phyloP scores from a whole-genome alignment of 2,113 vertebrate genomes.

The Strix aluco region DNA sequence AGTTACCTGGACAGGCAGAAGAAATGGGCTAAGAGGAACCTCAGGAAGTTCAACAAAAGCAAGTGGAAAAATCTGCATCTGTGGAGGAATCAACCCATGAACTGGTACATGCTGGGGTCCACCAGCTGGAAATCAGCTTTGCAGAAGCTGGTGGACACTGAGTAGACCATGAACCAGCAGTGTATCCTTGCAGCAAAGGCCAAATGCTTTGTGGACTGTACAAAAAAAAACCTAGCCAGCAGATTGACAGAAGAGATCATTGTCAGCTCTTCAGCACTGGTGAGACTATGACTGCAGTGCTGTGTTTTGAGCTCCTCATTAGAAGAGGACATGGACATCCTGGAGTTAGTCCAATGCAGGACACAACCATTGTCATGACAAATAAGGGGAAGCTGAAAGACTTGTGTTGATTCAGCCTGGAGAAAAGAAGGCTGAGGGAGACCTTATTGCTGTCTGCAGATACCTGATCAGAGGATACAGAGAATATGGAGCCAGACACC shows the following conservation, averaged over 20 bases:
- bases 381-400: neutral
- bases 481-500: neutral
- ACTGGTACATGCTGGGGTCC: rapidly evolving
- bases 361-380: too few species aligned
- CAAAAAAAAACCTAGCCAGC: neutral
- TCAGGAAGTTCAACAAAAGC: neutral
- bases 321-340: neutral
- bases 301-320: neutral
- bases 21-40: neutral
- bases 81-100: neutral
- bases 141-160: neutral
- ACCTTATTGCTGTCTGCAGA: neutral
- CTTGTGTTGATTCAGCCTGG: neutral
- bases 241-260: neutral
- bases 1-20: neutral
- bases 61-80: neutral
- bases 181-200: neutral
- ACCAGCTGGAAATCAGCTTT: neutral
- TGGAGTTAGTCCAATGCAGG: neutral
- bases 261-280: rapidly evolving
- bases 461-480: neutral
- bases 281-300: rapidly evolving
- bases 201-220: neutral
- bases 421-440: neutral
- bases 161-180: neutral